A percentile compares a stretch with the other conserved stretches of the same genome.
Evolutionary conservation across 2,113 vertebrate genomes (phyloP).

Genomic region (Pungitius pungitius): DNA sequence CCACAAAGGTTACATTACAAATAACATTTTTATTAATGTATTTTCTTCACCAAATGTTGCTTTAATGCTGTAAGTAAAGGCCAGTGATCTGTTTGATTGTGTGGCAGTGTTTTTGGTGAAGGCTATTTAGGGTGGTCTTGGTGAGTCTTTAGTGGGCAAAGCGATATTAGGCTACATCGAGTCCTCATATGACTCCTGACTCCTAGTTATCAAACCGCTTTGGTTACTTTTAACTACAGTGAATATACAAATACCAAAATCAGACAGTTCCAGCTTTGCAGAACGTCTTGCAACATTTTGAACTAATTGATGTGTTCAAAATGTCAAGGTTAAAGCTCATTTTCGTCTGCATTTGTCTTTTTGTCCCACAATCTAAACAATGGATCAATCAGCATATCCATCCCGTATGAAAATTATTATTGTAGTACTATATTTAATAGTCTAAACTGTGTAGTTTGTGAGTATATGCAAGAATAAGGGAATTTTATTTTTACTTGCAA

Average conservation of each 20-base stretch:
- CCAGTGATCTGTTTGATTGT: constrained; percentile 13
- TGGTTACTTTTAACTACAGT: no score
- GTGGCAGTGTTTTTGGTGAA: not conserved
- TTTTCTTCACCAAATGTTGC: not conserved
- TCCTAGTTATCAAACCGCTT: no score
- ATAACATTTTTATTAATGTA: no score
- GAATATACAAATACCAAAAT: no score
- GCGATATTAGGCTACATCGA: no score
- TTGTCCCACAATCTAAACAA: not conserved
- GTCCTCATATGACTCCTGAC: no score
- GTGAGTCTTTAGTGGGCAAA: not conserved
- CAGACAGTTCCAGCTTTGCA: no score
- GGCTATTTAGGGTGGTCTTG: not conserved
- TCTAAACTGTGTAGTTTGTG: not conserved
- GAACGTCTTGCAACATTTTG: no score
- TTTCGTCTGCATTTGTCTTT: no score
- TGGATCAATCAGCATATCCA: not conserved
- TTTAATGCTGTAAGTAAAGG: not conserved
- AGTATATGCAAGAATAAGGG: not conserved
- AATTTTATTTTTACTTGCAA: not conserved
- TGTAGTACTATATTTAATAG: not conserved
- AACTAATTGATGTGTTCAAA: no score
- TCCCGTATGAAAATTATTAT: not conserved
- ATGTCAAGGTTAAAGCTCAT: no score
- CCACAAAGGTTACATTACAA: constrained; percentile 24